A percentile compares a stretch with the other conserved stretches of the same genome.
These are phyloP conservation scores for Cricetomys ansorgei DNA, from an alignment of 2,113 vertebrate genomes.

Conservation along the genomic window DNA sequence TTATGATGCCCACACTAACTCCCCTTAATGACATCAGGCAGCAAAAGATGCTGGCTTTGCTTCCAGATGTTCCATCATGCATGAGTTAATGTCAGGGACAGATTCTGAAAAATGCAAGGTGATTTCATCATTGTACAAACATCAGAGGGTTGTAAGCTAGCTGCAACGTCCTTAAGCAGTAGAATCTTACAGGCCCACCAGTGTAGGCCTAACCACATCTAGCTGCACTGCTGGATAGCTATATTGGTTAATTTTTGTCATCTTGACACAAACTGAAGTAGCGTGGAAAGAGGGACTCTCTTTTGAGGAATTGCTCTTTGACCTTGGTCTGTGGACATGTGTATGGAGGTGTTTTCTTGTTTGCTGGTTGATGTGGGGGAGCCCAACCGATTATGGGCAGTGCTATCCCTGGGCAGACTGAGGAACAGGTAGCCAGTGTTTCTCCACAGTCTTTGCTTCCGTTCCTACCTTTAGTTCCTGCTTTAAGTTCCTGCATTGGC, in stretches of 20 bases:
- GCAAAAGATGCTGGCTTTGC: not conserved
- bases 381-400: not conserved
- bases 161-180: not conserved
- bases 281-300: not conserved
- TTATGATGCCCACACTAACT: not conserved
- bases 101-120: not conserved
- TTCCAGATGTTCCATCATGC: not conserved
- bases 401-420: not conserved
- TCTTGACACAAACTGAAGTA: not conserved
- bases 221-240: not conserved
- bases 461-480: not conserved
- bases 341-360: not conserved
- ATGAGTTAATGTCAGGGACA: not conserved
- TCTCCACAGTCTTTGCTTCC: not conserved
- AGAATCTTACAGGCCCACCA: not conserved
- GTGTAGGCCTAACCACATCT: fast-evolving
- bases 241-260: not conserved
- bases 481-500: not conserved
- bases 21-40: not conserved
- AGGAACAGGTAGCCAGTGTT: not conserved
- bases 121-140: not conserved
- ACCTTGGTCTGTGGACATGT: not conserved
- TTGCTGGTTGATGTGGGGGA: not conserved
- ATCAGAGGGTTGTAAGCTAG: not conserved
- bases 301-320: not conserved